Percentiles rank a stretch among this genome's conserved stretches.
Conservation (phyloP, 1,140 invertebrate species). For the Cydia strobilella region DNA sequence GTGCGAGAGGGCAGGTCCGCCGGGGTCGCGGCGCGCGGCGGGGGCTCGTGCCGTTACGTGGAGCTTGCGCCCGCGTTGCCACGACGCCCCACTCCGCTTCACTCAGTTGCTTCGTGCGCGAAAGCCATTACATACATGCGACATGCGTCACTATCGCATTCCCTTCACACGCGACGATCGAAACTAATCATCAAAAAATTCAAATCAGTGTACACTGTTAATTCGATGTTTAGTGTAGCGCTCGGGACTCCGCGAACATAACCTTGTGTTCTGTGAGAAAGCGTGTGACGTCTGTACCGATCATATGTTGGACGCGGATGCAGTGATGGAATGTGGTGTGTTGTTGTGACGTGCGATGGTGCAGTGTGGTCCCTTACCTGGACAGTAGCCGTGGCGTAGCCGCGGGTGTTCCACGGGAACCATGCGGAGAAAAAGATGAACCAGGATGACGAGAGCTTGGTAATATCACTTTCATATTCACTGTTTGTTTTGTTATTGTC, state of each 20-base stretch:
- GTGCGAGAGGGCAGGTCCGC: slow-evolving; percentile 29
- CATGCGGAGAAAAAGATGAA: slow-evolving; percentile 79
- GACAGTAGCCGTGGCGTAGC: slow-evolving; percentile 59
- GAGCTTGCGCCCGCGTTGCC: slow-evolving; percentile 68
- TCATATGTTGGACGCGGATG: slow-evolving; percentile 80
- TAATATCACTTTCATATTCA: slow-evolving; percentile 72
- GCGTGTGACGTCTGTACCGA: slow-evolving; percentile 75
- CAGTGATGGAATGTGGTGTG: slow-evolving; percentile 78
- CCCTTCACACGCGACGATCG: slow-evolving; percentile 65
- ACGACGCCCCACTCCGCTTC: slow-evolving; percentile 78
- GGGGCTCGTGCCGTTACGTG: slow-evolving; percentile 73
- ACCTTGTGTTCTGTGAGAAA: slow-evolving; percentile 71
- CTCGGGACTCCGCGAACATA: slow-evolving; percentile 44
- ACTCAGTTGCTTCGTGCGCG: slow-evolving; percentile 75
- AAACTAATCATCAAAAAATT: slow-evolving; percentile 51
- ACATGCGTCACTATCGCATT: slow-evolving; percentile 72
- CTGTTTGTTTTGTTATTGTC: slow-evolving; percentile 28
- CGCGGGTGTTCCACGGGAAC: slow-evolving; percentile 66
- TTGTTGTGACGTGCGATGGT: slow-evolving; percentile 73
- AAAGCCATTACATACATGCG: slow-evolving; percentile 78
- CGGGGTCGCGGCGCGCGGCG: slow-evolving; percentile 48
- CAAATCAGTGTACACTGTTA: slow-evolving; percentile 40
- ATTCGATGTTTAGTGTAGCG: slow-evolving; percentile 42
- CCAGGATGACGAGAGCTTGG: slow-evolving; percentile 79
- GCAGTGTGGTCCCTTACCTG: slow-evolving; percentile 65